A percentile compares a stretch with the other conserved stretches of the same genome.
These are phyloP conservation scores for Lanistes nyassanus DNA, from an alignment of 1,140 invertebrate species.

Conservation along the genomic window DNA sequence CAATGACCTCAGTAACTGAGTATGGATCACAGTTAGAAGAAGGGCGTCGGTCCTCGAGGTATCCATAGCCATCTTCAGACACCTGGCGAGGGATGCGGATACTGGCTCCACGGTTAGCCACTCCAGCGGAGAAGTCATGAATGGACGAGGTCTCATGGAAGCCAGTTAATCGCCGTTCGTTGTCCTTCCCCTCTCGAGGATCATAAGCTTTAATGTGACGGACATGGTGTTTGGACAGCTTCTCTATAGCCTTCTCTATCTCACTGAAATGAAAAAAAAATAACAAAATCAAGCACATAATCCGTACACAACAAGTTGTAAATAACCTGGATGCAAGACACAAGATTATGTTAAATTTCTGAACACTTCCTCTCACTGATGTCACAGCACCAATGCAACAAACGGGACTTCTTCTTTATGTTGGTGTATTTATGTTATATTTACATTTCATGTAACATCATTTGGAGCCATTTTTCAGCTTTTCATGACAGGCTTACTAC, in stretches of 20 bases:
- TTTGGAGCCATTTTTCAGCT: too few species aligned
- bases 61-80: constrained; percentile 89
- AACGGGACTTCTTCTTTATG: too few species aligned
- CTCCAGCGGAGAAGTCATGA: constrained; percentile 67
- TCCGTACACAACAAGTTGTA: too few species aligned
- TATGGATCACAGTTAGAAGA: constrained; percentile 96
- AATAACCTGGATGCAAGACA: too few species aligned
- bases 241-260: constrained; percentile 75
- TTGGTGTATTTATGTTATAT: too few species aligned
- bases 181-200: constrained; percentile 72
- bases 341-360: too few species aligned
- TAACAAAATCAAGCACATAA: too few species aligned
- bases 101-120: constrained; percentile 70
- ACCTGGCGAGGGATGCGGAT: constrained; percentile 73
- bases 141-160: constrained; percentile 67
- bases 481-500: too few species aligned
- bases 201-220: constrained; percentile 92
- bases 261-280: constrained; percentile 43
- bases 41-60: constrained; percentile 92
- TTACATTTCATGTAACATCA: too few species aligned
- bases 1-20: constrained; percentile 66
- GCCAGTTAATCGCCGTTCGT: constrained; percentile 69
- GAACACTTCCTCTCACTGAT: not conserved
- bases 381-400: not conserved
- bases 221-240: constrained; percentile 82